Conservation (phyloP, 1,140 invertebrate genomes). For the Heliconius melpomene region DNA sequence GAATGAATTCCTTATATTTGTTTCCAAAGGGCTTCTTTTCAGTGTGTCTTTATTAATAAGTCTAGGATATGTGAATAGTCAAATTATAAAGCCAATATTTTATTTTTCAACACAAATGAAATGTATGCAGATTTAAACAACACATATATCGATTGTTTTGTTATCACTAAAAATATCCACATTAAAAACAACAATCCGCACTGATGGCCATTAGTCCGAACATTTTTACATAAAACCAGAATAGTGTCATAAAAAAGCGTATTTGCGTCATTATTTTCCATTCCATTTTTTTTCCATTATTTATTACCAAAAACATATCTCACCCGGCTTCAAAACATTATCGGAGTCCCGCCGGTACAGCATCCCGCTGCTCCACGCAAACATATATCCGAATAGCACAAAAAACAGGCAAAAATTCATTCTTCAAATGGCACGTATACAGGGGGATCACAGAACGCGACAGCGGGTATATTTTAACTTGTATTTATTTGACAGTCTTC, state of each 20-base stretch:
- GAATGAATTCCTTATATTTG: no score
- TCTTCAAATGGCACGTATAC: conserved; percentile 67
- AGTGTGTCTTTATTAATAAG: no score
- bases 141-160: not conserved
- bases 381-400: conserved; percentile 69
- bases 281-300: conserved; percentile 27
- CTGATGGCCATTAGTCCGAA: not conserved
- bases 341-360: conserved; percentile 69
- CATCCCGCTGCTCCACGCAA: conserved; percentile 65
- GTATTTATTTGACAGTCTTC: conserved; percentile 78
- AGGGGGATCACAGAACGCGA: conserved; percentile 66
- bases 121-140: not conserved
- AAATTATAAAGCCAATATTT: not conserved
- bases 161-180: not conserved
- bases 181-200: not conserved
- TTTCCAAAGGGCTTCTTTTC: no score
- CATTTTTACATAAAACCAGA: not conserved
- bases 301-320: conserved; percentile 48
- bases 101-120: not conserved
- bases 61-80: no score
- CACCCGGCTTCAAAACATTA: conserved; percentile 74
- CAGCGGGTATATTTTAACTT: conserved; percentile 74
- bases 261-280: conserved; percentile 23
- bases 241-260: conserved; percentile 18
- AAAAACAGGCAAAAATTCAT: conserved; percentile 78